phyloP scores from a whole-genome alignment of 2,888 invertebrate species.

The Graphium colonna region DNA sequence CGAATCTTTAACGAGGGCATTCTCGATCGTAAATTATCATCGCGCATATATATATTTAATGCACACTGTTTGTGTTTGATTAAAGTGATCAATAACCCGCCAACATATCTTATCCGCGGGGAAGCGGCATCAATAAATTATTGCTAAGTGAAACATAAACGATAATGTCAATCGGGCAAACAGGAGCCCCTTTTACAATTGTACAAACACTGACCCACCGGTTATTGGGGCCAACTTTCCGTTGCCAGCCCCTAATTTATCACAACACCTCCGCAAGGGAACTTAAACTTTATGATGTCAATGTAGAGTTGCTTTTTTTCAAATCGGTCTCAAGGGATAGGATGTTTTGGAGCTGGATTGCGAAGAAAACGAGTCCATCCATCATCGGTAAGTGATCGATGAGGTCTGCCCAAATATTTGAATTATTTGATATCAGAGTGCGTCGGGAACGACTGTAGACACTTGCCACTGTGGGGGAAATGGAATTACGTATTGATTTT shows the following conservation, averaged over 20 bases:
- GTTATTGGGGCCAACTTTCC: constrained; percentile 52
- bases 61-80: constrained; percentile 13
- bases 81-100: constrained; percentile 42
- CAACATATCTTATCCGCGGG: constrained; percentile 41
- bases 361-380: constrained; percentile 56
- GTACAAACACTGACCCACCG: constrained; percentile 63
- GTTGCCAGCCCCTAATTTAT: constrained; percentile 32
- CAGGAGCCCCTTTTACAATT: constrained; percentile 57
- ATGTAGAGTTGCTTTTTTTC: constrained; percentile 27
- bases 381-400: constrained; percentile 76
- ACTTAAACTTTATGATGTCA: constrained; percentile 28
- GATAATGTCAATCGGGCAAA: constrained; percentile 70
- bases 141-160: constrained; percentile 70
- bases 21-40: background rate
- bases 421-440: constrained; percentile 63
- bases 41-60: background rate
- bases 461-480: constrained; percentile 38
- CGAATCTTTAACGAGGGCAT: background rate
- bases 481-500: constrained; percentile 34
- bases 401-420: constrained; percentile 74
- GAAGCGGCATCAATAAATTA: constrained; percentile 61
- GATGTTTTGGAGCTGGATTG: constrained; percentile 29
- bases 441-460: constrained; percentile 36
- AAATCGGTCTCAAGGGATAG: constrained; percentile 23
- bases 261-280: background rate